phyloP scores from a whole-genome alignment of 2,888 invertebrate species.

The Myopa testacea region DNA sequence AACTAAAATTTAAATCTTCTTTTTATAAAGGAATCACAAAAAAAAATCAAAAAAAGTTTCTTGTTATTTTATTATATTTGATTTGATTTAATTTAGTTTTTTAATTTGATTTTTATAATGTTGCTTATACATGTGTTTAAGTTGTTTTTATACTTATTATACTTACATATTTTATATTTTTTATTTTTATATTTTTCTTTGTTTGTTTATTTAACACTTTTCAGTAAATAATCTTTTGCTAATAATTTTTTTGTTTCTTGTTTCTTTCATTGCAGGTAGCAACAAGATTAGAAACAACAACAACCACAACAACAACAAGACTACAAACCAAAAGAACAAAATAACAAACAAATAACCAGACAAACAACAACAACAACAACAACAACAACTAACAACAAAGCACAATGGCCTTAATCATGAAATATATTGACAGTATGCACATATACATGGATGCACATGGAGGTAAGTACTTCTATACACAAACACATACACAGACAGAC shows the following conservation, averaged over 20 bases:
- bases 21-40: too few relatives aligned
- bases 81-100: too few relatives aligned
- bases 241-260: not conserved
- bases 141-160: too few relatives aligned
- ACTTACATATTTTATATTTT: too few relatives aligned
- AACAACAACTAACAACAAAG: slow-evolving; percentile 48
- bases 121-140: too few relatives aligned
- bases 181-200: not conserved
- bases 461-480: slow-evolving; percentile 73
- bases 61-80: not conserved
- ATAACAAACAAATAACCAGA: slow-evolving; percentile 30
- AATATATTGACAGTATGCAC: slow-evolving; percentile 83
- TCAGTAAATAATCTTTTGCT: not conserved
- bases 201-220: not conserved
- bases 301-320: slow-evolving; percentile 22
- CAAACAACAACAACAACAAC: slow-evolving; percentile 42
- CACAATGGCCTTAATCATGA: slow-evolving; percentile 84
- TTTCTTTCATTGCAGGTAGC: slow-evolving; percentile 16
- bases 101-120: too few relatives aligned
- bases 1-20: too few relatives aligned
- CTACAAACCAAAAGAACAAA: slow-evolving; percentile 21
- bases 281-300: slow-evolving; percentile 19
- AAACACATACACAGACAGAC: not conserved
- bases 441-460: slow-evolving; percentile 85
- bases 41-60: too few relatives aligned